phyloP scores from a whole-genome alignment of 2,797 vertebrate species.

The Gymnodraco acuticeps region DNA sequence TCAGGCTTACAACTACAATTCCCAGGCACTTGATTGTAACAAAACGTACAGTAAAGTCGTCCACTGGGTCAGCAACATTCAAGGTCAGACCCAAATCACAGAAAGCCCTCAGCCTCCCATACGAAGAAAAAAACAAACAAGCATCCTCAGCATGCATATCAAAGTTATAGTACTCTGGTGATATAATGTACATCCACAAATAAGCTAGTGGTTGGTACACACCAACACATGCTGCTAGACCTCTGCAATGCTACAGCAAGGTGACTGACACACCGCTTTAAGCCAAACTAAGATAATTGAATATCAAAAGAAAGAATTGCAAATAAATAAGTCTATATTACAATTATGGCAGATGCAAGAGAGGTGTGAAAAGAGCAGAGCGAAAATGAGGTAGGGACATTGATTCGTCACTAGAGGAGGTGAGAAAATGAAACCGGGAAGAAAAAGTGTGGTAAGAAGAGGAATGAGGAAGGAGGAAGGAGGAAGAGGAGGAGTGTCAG shows the following conservation, averaged over 20 bases:
- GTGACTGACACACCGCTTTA: slow-evolving; percentile 48
- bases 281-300: slow-evolving; percentile 43
- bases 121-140: slow-evolving; percentile 58
- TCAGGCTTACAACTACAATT: slow-evolving; percentile 72
- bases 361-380: slow-evolving; percentile 60
- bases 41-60: slow-evolving; percentile 72
- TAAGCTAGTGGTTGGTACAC: slow-evolving; percentile 65
- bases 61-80: slow-evolving; percentile 76
- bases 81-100: slow-evolving; percentile 64
- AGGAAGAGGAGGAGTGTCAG: slow-evolving; percentile 38
- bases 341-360: slow-evolving; percentile 47
- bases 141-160: slow-evolving; percentile 79
- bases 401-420: slow-evolving; percentile 58
- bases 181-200: slow-evolving; percentile 72
- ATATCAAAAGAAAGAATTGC: slow-evolving; percentile 34
- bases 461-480: background rate
- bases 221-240: slow-evolving; percentile 78
- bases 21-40: slow-evolving; percentile 87
- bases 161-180: slow-evolving; percentile 71
- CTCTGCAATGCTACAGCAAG: slow-evolving; percentile 72
- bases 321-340: slow-evolving; percentile 66
- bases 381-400: slow-evolving; percentile 83
- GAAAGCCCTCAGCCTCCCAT: slow-evolving; percentile 51
- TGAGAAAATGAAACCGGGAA: slow-evolving; percentile 20
- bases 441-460: slow-evolving; percentile 1